Evolutionary conservation across 37 sponge, comb jelly and placozoan species (phyloP), one percentile per base, ranked within the genome.

Genomic region (Corticium candelabrum): DNA sequence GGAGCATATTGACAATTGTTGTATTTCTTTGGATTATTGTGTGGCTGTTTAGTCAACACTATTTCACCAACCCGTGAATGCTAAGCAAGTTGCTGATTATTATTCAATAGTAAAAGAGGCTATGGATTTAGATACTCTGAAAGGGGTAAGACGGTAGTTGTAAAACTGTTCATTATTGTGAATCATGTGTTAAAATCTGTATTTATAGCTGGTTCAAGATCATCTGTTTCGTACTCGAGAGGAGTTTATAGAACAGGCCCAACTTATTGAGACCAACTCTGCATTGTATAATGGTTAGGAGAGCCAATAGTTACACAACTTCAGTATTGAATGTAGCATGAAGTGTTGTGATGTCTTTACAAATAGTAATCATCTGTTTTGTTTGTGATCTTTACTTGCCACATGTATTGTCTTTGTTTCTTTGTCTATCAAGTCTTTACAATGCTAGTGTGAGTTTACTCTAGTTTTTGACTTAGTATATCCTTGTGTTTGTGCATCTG

Each of bases 81-180:
- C 90, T 1, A 91, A 94, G 83, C 35, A 80, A 1, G 90, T 92
- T 34, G 94, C 99, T 4, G 99, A 98, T 74, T 98, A 98, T 82
- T 90, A 94, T 76, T 82, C 82, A 15, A 78, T 90, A 38, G 92
- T 98, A 73, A 94, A 91, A 57, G 89, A 87, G 41, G 95, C 99
- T 1, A 94, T 98, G 99, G 96, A 98, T 79, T 87, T 98, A 0
- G 91, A 98, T 76, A 94, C 93, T 5, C 90, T 98, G 85, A 94
- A 84, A 76, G 89, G 90, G 73, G 91, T 90, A 5, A 81, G 75
- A n/a, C n/a, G n/a, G n/a, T n/a, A n/a, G n/a, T n/a, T n/a, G n/a
- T n/a, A n/a, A n/a, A n/a, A n/a, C n/a, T n/a, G n/a, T n/a, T n/a
- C n/a, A n/a, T n/a, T n/a, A n/a, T n/a, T n/a, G n/a, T n/a, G n/a